Evolutionary conservation across 1,140 invertebrate species (phyloP).

Genomic region (Anadara kagoshimensis): DNA sequence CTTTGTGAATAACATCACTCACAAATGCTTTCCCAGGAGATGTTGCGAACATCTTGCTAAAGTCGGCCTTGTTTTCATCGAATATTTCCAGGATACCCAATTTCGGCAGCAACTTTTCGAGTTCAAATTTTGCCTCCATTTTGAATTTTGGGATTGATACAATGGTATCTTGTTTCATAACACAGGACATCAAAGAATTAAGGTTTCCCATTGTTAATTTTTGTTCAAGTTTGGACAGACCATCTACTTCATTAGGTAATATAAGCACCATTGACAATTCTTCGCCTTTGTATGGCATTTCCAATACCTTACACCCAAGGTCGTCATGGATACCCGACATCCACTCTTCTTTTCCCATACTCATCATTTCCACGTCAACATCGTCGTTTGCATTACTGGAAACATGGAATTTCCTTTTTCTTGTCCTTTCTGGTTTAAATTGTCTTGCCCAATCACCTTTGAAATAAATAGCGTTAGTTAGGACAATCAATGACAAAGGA

Average conservation of each 20-base stretch:
- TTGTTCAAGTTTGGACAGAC: conserved; percentile 74
- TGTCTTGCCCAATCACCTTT: conserved; percentile 84
- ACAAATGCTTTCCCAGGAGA: conserved; percentile 25
- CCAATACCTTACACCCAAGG: conserved; percentile 82
- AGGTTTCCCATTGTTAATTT: conserved; percentile 75
- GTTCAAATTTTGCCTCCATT: conserved; percentile 76
- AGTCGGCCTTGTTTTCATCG: conserved; percentile 76
- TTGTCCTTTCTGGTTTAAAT: conserved; percentile 78
- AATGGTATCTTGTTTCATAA: conserved; percentile 35
- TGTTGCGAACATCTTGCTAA: conserved; percentile 74
- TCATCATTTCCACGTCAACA: conserved; percentile 39
- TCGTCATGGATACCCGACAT: conserved; percentile 75
- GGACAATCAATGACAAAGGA: conserved; percentile 78
- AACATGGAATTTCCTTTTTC: conserved; percentile 36
- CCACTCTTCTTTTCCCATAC: conserved; percentile 31
- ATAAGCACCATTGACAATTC: conserved; percentile 83
- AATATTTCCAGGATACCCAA: conserved; percentile 80
- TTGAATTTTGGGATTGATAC: conserved; percentile 80
- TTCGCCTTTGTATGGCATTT: conserved; percentile 82
- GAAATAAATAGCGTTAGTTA: conserved; percentile 87
- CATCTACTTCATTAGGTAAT: conserved; percentile 76
- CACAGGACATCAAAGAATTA: conserved; percentile 18
- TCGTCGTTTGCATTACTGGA: neutral
- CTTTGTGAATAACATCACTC: conserved; percentile 68
- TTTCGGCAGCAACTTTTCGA: conserved; percentile 71